Percentiles rank a stretch among this genome's conserved stretches.
Conservation (phyloP, 2,113 vertebrate species). For the Oceanodroma tethys region DNA sequence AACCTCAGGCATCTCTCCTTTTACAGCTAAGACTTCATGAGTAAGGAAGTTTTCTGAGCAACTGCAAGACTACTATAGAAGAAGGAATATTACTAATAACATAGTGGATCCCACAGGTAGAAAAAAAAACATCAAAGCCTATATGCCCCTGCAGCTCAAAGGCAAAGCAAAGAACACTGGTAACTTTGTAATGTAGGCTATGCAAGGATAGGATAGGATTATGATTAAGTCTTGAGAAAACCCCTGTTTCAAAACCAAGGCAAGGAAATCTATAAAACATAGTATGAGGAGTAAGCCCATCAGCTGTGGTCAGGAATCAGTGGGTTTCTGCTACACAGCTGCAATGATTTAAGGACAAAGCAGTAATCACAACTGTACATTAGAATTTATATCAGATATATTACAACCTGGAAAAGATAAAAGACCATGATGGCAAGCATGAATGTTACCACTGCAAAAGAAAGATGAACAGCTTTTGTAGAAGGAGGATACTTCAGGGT, state of each 20-base stretch:
- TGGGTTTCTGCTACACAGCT: background rate
- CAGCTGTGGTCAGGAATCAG: background rate
- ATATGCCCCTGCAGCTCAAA: background rate
- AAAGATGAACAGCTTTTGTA: background rate
- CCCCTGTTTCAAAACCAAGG: background rate
- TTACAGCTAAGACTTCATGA: background rate
- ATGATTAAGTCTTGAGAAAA: background rate
- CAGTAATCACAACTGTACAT: background rate
- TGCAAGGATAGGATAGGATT: background rate
- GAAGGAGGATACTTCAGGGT: background rate
- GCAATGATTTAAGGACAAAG: background rate
- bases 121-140: background rate
- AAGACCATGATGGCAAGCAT: background rate
- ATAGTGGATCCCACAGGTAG: background rate
- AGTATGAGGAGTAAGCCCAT: background rate
- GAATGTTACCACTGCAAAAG: background rate
- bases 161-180: background rate
- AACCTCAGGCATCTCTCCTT: background rate
- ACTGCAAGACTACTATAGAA: background rate
- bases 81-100: background rate
- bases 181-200: background rate
- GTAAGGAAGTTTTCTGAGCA: background rate
- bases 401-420: background rate
- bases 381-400: background rate
- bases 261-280: background rate